Percentiles rank a stretch among this genome's conserved stretches.
Conservation (phyloP, 2,888 invertebrate genomes). For the Electrophaes corylata region DNA sequence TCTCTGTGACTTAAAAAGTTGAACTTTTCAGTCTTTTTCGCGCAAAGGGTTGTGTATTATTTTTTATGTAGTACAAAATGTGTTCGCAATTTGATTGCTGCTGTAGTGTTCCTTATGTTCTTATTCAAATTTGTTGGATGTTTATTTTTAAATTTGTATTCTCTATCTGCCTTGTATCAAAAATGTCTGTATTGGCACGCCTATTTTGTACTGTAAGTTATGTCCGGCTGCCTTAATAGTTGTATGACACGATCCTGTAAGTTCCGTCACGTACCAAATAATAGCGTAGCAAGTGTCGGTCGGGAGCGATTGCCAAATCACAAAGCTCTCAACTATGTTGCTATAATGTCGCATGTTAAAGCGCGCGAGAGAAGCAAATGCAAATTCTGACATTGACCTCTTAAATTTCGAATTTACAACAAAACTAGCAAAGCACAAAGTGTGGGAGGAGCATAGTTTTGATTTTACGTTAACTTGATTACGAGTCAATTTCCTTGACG, state of each 20-base stretch:
- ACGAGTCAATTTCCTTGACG: slow-evolving; percentile 2
- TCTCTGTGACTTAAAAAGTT: slow-evolving; percentile 78
- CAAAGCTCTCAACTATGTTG: slow-evolving; percentile 2
- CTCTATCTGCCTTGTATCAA: slow-evolving; percentile 61
- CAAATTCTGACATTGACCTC: neutral
- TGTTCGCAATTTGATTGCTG: slow-evolving; percentile 84
- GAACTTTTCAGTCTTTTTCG: slow-evolving; percentile 82
- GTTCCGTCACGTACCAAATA: slow-evolving; percentile 78
- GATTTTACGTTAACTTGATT: neutral
- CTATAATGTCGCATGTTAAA: neutral
- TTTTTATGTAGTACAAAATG: slow-evolving; percentile 84
- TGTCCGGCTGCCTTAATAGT: slow-evolving; percentile 76
- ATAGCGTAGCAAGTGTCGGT: slow-evolving; percentile 61
- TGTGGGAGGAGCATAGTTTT: neutral
- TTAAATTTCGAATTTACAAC: neutral
- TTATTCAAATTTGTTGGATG: slow-evolving; percentile 75
- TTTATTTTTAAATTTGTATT: slow-evolving; percentile 77
- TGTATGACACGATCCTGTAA: slow-evolving; percentile 65
- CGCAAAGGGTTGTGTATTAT: slow-evolving; percentile 85
- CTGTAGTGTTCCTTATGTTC: slow-evolving; percentile 82
- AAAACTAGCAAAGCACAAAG: slow-evolving; percentile 5
- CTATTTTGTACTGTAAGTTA: slow-evolving; percentile 63
- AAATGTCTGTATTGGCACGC: slow-evolving; percentile 65
- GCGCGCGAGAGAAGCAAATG: neutral
- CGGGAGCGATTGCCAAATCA: slow-evolving; percentile 30